Percentiles rank a stretch among this genome's conserved stretches.
Conservation (phyloP, 2,113 vertebrate genomes). For the Rhagologus leucostigma region DNA sequence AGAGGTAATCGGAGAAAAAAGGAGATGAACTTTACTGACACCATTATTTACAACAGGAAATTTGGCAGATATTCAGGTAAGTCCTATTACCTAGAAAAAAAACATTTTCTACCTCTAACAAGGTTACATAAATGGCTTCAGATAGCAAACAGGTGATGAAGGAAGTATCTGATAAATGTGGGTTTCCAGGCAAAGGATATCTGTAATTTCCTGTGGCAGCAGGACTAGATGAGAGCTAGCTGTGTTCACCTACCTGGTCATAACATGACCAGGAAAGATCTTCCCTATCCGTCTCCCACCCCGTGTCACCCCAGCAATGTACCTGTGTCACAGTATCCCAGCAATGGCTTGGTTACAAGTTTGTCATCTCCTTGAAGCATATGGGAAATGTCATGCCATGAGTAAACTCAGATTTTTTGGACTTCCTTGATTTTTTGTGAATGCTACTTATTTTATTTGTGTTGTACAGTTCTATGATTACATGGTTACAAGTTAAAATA, state of each 20-base stretch:
- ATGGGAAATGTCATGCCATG: neutral
- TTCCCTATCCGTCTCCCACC: neutral
- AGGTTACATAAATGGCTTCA: neutral
- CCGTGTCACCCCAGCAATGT: fast-evolving
- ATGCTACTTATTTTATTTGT: neutral
- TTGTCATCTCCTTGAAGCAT: neutral
- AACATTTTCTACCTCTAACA: neutral
- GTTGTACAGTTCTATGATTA: neutral
- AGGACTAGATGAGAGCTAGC: neutral
- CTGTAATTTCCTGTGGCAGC: neutral
- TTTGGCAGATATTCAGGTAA: neutral
- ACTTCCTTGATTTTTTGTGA: neutral
- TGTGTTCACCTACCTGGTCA: neutral
- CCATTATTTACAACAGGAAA: neutral
- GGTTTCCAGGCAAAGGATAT: neutral
- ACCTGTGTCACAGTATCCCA: neutral
- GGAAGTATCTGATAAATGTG: neutral
- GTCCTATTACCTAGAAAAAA: neutral
- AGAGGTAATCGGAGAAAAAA: neutral
- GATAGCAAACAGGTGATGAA: neutral
- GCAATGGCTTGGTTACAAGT: neutral
- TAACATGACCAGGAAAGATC: neutral
- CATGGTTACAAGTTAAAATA: neutral
- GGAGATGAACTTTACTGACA: neutral
- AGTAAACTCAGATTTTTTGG: neutral